These are phyloP conservation scores for Trachymyrmex septentrionalis DNA, from an alignment of 1,140 invertebrate species.

Conservation along the genomic window DNA sequence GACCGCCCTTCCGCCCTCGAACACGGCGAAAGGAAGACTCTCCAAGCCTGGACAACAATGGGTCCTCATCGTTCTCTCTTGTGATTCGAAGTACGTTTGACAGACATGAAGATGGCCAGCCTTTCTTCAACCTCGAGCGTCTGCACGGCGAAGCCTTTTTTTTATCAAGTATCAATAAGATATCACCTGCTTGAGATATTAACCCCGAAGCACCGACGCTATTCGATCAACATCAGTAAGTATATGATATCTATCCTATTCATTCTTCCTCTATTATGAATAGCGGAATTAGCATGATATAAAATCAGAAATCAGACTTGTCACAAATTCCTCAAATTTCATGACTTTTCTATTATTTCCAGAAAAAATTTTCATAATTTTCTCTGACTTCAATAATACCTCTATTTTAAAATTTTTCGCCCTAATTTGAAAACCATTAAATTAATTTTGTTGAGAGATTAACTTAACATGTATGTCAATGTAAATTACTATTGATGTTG, in stretches of 20 bases:
- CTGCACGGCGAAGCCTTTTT: constrained; percentile 50
- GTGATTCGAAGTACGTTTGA: constrained; percentile 75
- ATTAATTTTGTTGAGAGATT: too few species aligned
- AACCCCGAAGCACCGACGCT: constrained; percentile 69
- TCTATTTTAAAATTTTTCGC: too few species aligned
- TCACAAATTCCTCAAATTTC: too few species aligned
- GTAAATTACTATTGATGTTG: too few species aligned
- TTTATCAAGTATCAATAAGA: constrained; percentile 71
- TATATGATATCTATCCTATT: constrained; percentile 24
- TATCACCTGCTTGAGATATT: constrained; percentile 75
- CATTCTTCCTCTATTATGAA: not conserved
- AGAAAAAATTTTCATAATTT: too few species aligned
- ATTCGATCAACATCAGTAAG: constrained; percentile 35
- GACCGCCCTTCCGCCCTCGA: constrained; percentile 62
- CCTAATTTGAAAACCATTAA: too few species aligned
- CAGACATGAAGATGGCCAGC: constrained; percentile 72
- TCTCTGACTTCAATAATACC: too few species aligned
- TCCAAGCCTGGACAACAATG: constrained; percentile 68
- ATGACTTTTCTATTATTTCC: too few species aligned
- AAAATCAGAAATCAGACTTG: not conserved
- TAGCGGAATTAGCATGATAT: constrained; percentile 14
- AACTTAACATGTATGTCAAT: too few species aligned
- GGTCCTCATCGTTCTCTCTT: constrained; percentile 73
- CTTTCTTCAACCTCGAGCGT: constrained; percentile 68
- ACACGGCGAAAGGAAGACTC: constrained; percentile 65